phyloP scores from a whole-genome alignment of 2,797 vertebrate genomes.

The Arctocebus calabarensis region DNA sequence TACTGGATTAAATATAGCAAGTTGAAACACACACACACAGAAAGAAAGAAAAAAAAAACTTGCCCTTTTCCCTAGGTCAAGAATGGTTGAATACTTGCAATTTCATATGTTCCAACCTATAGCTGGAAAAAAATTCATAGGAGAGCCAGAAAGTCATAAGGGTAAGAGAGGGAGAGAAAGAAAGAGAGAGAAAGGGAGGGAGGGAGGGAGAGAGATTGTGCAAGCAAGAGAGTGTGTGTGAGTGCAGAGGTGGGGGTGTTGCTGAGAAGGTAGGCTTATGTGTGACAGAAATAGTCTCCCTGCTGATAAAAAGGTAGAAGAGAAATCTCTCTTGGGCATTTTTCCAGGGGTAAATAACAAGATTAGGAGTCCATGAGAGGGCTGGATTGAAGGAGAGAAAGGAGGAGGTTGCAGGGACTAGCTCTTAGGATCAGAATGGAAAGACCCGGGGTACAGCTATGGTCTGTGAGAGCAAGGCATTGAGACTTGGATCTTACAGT shows the following conservation, averaged over 20 bases:
- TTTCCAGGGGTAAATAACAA: constrained; percentile 25
- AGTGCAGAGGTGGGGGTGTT: neutral
- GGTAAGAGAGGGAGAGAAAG: neutral
- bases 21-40: neutral
- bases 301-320: constrained; percentile 17
- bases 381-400: neutral
- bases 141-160: neutral
- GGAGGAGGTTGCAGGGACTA: neutral
- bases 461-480: neutral
- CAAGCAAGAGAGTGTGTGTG: neutral
- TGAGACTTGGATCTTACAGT: neutral
- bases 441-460: neutral
- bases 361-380: neutral
- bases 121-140: neutral
- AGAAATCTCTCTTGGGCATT: neutral
- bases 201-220: too few species aligned
- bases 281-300: neutral
- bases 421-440: neutral
- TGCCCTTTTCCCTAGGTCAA: neutral
- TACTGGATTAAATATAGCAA: constrained; percentile 9
- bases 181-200: neutral
- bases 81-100: neutral
- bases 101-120: neutral
- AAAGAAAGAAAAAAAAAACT: neutral
- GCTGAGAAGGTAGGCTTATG: neutral